These are phyloP conservation scores for Gymnopithys bicolor DNA, from an alignment of 2,797 vertebrate species.

Conservation along the genomic window DNA sequence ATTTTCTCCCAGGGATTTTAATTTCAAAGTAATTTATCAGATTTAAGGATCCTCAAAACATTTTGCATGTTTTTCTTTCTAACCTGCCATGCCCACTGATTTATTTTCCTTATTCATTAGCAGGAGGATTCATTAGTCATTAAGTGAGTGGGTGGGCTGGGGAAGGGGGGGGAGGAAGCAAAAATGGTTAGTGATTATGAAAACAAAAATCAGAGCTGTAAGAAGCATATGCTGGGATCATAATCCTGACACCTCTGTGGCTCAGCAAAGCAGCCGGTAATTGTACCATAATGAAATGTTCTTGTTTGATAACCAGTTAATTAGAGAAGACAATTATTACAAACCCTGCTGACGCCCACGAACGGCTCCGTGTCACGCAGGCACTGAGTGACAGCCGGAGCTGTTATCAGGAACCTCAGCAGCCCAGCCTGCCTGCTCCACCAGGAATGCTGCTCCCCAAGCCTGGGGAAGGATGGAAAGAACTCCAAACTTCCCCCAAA, in stretches of 20 bases:
- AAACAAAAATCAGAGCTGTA: slow-evolving; percentile 85
- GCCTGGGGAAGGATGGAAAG: not conserved
- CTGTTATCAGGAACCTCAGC: not conserved
- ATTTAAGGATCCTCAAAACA: slow-evolving; percentile 86
- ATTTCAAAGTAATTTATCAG: slow-evolving; percentile 90
- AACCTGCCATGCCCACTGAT: slow-evolving; percentile 89
- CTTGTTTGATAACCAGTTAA: slow-evolving; percentile 95
- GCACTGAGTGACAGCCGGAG: slow-evolving; percentile 3
- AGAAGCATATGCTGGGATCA: slow-evolving; percentile 84
- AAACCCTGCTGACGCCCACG: slow-evolving; percentile 81
- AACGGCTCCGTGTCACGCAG: slow-evolving; percentile 9
- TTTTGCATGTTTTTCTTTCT: slow-evolving; percentile 85
- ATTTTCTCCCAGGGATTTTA: slow-evolving; percentile 86
- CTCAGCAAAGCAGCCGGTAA: slow-evolving; percentile 89
- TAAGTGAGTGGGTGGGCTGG: slow-evolving; percentile 80
- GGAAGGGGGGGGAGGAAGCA: slow-evolving; percentile 1
- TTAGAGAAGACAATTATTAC: slow-evolving; percentile 90
- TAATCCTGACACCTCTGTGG: slow-evolving; percentile 85
- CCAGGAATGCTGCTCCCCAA: not conserved
- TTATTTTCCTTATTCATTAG: slow-evolving; percentile 88
- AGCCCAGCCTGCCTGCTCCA: not conserved
- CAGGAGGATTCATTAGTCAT: slow-evolving; percentile 89
- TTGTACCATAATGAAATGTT: slow-evolving; percentile 92
- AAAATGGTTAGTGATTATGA: slow-evolving; percentile 77
- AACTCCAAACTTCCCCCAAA: not conserved